These are phyloP conservation scores for Metaphire vulgaris DNA, from an alignment of 1,140 invertebrate genomes.

Conservation along the genomic window DNA sequence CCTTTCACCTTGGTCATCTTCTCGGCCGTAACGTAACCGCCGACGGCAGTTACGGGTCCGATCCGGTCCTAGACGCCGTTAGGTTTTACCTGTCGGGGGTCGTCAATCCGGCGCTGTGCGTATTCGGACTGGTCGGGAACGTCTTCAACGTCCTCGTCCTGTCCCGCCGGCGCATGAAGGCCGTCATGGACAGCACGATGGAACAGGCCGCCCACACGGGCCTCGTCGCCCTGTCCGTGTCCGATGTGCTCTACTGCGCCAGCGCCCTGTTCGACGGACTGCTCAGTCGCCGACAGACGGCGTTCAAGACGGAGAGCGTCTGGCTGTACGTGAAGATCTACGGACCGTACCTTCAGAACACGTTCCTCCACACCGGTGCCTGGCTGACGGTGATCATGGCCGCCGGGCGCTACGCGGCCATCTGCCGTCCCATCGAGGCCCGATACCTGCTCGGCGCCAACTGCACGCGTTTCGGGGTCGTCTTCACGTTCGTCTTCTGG, in stretches of 20 bases:
- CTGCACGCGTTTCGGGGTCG: constrained; percentile 6
- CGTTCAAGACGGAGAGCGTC: background rate
- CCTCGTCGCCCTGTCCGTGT: constrained; percentile 41
- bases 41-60: no score
- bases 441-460: no score
- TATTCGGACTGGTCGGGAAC: constrained; percentile 18
- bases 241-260: constrained; percentile 44
- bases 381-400: constrained; percentile 27
- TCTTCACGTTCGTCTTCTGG: background rate
- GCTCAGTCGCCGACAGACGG: background rate
- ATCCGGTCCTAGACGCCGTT: no score
- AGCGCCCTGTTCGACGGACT: background rate
- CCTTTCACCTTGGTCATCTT: no score
- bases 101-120: constrained; percentile 8
- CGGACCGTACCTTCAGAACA: constrained; percentile 13
- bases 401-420: constrained; percentile 20
- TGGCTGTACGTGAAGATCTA: constrained; percentile 15
- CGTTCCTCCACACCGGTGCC: constrained; percentile 15
- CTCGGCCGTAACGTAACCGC: no score
- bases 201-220: constrained; percentile 32
- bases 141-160: constrained; percentile 7
- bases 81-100: no score
- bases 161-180: background rate
- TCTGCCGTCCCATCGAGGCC: constrained; percentile 24
- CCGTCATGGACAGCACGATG: background rate